Evolutionary conservation across 2,113 vertebrate genomes (phyloP).

Genomic region (Tyrannus savana): DNA sequence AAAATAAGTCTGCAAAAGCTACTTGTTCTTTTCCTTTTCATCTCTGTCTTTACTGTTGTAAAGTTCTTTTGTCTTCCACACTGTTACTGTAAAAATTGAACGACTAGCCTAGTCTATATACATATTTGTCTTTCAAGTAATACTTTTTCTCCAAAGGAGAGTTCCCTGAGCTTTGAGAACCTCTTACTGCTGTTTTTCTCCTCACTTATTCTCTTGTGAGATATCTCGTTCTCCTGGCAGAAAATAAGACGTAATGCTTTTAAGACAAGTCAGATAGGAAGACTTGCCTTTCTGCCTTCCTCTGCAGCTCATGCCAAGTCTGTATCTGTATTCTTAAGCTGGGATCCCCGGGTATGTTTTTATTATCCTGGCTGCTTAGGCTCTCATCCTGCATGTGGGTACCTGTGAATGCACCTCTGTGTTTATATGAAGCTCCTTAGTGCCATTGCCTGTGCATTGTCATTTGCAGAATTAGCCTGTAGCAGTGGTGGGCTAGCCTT

Average conservation of each 20-base stretch:
- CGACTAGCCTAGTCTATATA: neutral
- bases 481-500: neutral
- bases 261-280: neutral
- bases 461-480: neutral
- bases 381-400: neutral
- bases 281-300: neutral
- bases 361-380: neutral
- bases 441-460: neutral
- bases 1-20: neutral
- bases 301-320: neutral
- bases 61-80: neutral
- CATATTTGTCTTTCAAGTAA: neutral
- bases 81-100: neutral
- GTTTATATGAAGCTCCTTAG: neutral
- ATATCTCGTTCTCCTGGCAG: neutral
- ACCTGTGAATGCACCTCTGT: neutral
- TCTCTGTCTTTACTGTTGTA: neutral
- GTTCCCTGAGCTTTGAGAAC: neutral
- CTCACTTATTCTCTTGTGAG: neutral
- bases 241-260: neutral
- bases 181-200: neutral
- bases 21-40: neutral
- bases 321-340: neutral
- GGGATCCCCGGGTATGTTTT: neutral
- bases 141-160: neutral